These are phyloP conservation scores for Acholoe squamosa DNA, from an alignment of 2,888 invertebrate genomes.

Conservation along the genomic window DNA sequence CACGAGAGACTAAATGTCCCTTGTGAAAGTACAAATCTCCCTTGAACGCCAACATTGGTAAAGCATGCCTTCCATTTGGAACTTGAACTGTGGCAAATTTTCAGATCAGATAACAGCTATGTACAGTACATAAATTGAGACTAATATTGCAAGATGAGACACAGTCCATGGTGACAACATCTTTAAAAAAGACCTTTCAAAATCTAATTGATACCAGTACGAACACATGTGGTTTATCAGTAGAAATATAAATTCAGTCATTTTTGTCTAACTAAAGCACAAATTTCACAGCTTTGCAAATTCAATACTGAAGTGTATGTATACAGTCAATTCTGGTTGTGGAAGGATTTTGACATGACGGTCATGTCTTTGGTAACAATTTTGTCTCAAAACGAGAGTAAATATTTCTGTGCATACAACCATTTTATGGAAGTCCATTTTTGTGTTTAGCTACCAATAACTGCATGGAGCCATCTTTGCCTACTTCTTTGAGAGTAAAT, in stretches of 20 bases:
- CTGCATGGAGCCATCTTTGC: not conserved
- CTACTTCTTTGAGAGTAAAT: too few relatives aligned
- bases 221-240: not conserved
- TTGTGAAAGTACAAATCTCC: not conserved
- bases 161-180: not conserved
- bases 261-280: not conserved
- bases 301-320: too few relatives aligned
- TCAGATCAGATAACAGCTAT: slow-evolving; percentile 19
- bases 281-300: not conserved
- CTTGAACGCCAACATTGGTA: not conserved
- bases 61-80: not conserved
- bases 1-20: not conserved
- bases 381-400: too few relatives aligned
- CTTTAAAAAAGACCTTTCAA: slow-evolving; percentile 1
- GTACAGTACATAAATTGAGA: slow-evolving; percentile 26
- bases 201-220: not conserved
- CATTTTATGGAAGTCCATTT: too few relatives aligned
- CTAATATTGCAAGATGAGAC: not conserved
- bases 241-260: not conserved
- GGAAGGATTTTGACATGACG: too few relatives aligned
- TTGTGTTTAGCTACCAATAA: too few relatives aligned
- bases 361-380: too few relatives aligned
- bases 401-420: too few relatives aligned
- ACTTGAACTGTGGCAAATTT: not conserved
- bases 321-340: too few relatives aligned